Conservation (phyloP, 2,113 vertebrate species). For the Madoqua kirkii region DNA sequence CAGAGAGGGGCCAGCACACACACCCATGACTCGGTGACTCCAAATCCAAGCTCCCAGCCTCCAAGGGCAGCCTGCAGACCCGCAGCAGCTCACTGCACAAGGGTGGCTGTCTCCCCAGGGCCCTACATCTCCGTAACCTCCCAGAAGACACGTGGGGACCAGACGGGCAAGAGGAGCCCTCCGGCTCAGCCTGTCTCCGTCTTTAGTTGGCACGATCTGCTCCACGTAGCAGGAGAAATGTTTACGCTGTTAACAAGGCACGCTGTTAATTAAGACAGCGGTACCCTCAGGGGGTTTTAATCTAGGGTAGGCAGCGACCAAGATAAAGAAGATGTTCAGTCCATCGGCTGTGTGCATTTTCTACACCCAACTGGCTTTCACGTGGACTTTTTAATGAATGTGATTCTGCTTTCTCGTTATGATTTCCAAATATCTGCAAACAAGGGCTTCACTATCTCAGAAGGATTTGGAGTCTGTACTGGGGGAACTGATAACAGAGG, state of each 20-base stretch:
- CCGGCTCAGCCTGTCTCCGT: neutral
- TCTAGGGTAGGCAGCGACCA: neutral
- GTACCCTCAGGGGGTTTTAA: slow-evolving; percentile 2
- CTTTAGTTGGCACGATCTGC: neutral
- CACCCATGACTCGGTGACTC: neutral
- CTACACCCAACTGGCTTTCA: neutral
- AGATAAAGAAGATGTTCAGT: slow-evolving; percentile 7
- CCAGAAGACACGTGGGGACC: neutral
- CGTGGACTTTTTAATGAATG: neutral
- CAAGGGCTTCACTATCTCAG: neutral
- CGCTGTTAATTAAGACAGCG: slow-evolving; percentile 41
- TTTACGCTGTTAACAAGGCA: slow-evolving; percentile 42
- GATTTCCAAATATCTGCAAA: neutral
- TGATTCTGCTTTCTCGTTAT: neutral
- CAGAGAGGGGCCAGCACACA: neutral
- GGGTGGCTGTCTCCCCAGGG: neutral
- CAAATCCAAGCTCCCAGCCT: neutral
- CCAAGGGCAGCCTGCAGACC: neutral
- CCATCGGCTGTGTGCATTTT: neutral
- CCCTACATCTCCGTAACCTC: neutral
- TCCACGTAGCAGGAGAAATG: neutral
- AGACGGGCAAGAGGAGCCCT: neutral
- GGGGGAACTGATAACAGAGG: neutral
- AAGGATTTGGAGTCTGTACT: neutral
- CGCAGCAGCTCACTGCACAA: neutral